phyloP scores from a whole-genome alignment of 2,797 vertebrate genomes.

The Erpetoichthys calabaricus region DNA sequence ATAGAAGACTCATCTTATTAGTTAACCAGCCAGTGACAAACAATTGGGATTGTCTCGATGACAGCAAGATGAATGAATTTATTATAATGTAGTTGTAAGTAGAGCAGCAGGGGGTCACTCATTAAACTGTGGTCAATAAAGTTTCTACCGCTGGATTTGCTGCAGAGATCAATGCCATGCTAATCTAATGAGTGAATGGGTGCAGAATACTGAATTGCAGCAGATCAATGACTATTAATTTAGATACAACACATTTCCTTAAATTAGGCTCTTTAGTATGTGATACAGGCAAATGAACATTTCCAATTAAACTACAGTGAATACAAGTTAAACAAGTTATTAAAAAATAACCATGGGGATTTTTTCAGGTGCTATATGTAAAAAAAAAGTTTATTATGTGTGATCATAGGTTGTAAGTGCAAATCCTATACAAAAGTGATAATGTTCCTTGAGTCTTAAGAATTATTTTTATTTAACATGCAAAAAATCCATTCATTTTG shows the following conservation, averaged over 20 bases:
- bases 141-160: conserved; percentile 61
- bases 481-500: too few relatives aligned
- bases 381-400: too few relatives aligned
- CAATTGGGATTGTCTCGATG: conserved; percentile 39
- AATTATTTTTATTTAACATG: too few relatives aligned
- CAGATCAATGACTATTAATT: conserved; percentile 86
- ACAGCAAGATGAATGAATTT: conserved; percentile 49
- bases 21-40: conserved; percentile 34
- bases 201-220: conserved; percentile 57
- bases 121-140: conserved; percentile 68
- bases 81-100: conserved; percentile 59
- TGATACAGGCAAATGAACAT: conserved; percentile 72
- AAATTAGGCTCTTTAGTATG: conserved; percentile 72
- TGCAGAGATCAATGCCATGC: conserved; percentile 64
- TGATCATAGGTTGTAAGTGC: too few relatives aligned
- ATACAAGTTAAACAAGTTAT: too few relatives aligned
- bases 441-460: too few relatives aligned
- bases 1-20: conserved; percentile 2
- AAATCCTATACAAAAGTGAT: too few relatives aligned
- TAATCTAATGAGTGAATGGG: conserved; percentile 65
- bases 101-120: conserved; percentile 57
- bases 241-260: conserved; percentile 65
- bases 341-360: too few relatives aligned
- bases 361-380: too few relatives aligned
- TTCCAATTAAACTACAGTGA: conserved; percentile 67